Evolutionary conservation across 1,140 invertebrate species (phyloP), one percentile per base, ranked within the genome.

Genomic region (Rhyacophila brunnea): DNA sequence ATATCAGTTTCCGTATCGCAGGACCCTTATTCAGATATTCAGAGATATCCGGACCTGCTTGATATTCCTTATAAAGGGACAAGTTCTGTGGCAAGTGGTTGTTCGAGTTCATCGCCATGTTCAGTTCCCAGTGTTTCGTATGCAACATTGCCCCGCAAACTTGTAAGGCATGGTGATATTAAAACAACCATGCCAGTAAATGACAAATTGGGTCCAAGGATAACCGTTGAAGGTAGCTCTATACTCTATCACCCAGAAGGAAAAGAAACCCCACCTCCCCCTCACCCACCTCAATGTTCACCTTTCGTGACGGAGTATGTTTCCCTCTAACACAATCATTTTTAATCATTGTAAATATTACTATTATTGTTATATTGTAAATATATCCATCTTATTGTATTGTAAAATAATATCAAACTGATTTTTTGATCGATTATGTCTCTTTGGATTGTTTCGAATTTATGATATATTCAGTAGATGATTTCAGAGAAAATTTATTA

Each of bases 131-230:
- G 77, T 6, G 78, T 82, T 2, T 82, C 81, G 46, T 87, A 83
- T 50, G 84, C 85, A 10, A 85, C 83, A 1, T 66, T 87, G 38
- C 86, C 86, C 1, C 73, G 86, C 10, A 76, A 43, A 66, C 52
- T 71, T 79, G 14, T 50, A 20, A 60, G 62, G 76, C 58, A 68
- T 73, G 59, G 71, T 78, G 73, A 70, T 68, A 43, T 72, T 35
- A 68, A 75, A 13, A 58, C 79, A 42, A 75, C 80, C 1, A 68
- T 79, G 53, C 83, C 86, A 13, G 83, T 86, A 17, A 93, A 94
- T 71, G 92, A 95, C 72, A 93, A 93, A 69, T 90, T 95, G 85
- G 92, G 92, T 1, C 89, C 90, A 20, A 80, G 92, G 65, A 89
- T 93, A 10, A 94, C 92, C 2, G 92, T 90, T 0, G 90, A 88